phyloP scores from a whole-genome alignment of 2,797 vertebrate species.

The Clarias platycephalus region DNA sequence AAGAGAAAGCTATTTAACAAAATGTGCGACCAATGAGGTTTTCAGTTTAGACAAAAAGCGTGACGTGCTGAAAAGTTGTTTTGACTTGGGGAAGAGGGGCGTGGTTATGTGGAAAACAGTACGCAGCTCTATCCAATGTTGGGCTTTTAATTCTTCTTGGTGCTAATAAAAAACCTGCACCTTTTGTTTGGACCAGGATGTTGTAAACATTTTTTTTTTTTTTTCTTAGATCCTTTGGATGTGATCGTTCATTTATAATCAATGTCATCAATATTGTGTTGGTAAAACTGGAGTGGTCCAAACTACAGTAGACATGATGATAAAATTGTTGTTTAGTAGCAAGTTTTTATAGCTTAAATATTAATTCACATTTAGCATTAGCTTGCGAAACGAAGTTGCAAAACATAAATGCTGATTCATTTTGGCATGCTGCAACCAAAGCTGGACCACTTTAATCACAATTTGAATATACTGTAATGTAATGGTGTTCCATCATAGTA shows the following conservation, averaged over 20 bases:
- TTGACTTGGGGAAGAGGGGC: too few species aligned
- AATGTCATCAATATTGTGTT: background rate
- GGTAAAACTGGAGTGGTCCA: background rate
- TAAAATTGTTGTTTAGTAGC: background rate
- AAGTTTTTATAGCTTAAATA: background rate
- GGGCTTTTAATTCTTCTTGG: background rate
- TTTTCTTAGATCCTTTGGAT: background rate
- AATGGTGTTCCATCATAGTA: background rate
- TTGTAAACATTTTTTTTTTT: background rate
- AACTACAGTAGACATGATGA: background rate
- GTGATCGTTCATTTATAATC: background rate
- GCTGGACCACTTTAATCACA: background rate
- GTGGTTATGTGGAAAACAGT: background rate
- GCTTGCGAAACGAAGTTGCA: background rate
- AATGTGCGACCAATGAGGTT: background rate
- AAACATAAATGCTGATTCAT: background rate
- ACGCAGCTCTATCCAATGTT: background rate
- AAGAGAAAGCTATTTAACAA: background rate
- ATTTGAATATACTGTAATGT: background rate
- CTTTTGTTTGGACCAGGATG: background rate
- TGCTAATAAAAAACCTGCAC: constrained; percentile 5
- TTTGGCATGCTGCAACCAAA: background rate
- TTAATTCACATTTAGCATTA: too few species aligned
- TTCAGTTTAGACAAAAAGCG: background rate
- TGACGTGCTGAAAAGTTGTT: background rate